Evolutionary conservation across 1,140 invertebrate species (phyloP).

Genomic region (Ruditapes philippinarum): DNA sequence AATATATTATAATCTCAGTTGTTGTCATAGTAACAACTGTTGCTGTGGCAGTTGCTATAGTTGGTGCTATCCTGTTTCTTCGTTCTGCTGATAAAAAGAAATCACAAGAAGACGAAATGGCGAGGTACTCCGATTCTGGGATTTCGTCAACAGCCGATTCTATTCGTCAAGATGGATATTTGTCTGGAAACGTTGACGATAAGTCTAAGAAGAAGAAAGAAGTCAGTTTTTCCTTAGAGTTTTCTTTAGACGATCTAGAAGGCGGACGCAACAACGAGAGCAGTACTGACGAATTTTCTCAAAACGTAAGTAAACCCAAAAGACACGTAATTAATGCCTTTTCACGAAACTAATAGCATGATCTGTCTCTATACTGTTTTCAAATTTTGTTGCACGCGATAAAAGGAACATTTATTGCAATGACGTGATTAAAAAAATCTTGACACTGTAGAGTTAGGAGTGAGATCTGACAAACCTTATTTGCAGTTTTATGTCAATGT

Average conservation of each 20-base stretch:
- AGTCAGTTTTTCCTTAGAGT: constrained; percentile 63
- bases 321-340: no score
- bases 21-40: constrained; percentile 63
- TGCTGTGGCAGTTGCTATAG: constrained; percentile 56
- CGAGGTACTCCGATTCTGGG: constrained; percentile 52
- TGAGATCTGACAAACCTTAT: no score
- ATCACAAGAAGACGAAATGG: neutral
- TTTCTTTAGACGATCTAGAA: constrained; percentile 33
- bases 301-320: constrained; percentile 55
- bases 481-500: no score
- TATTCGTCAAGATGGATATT: neutral
- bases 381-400: no score
- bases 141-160: constrained; percentile 50
- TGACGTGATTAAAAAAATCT: no score
- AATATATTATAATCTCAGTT: constrained; percentile 64
- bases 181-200: neutral
- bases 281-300: constrained; percentile 29
- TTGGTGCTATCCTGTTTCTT: constrained; percentile 53
- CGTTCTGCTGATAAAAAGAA: constrained; percentile 46
- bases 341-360: no score
- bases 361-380: no score
- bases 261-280: constrained; percentile 44
- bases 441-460: no score
- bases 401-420: no score
- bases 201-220: constrained; percentile 53